These are phyloP conservation scores for Drosophila rufa DNA, from an alignment of 1,140 invertebrate genomes.

Conservation along the genomic window DNA sequence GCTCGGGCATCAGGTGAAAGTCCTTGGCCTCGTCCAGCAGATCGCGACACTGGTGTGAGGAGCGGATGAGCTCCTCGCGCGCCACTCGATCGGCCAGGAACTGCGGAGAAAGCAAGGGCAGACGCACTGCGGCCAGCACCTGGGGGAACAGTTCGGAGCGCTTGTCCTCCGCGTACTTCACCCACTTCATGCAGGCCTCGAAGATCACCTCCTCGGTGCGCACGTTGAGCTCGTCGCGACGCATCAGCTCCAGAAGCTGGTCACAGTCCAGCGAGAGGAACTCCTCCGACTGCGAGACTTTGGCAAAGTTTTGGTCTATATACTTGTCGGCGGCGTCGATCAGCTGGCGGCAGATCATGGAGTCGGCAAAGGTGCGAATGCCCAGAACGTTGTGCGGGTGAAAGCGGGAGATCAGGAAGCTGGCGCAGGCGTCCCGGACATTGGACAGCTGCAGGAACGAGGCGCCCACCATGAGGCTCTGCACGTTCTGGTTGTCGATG, in stretches of 20 bases:
- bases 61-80: constrained; percentile 92
- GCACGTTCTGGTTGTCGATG: constrained; percentile 93
- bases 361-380: constrained; percentile 93
- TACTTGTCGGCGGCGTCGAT: constrained; percentile 92
- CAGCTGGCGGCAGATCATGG: constrained; percentile 90
- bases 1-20: constrained; percentile 94
- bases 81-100: constrained; percentile 94
- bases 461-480: constrained; percentile 94
- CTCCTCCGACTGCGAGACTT: constrained; percentile 92
- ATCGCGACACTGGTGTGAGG: constrained; percentile 92
- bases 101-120: constrained; percentile 93
- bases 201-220: constrained; percentile 91
- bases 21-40: constrained; percentile 93
- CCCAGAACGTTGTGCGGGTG: constrained; percentile 94
- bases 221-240: constrained; percentile 93
- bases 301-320: constrained; percentile 93
- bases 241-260: constrained; percentile 91
- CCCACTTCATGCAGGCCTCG: constrained; percentile 93
- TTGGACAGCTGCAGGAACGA: constrained; percentile 93
- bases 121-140: constrained; percentile 90
- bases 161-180: constrained; percentile 89
- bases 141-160: constrained; percentile 89
- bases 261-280: constrained; percentile 87
- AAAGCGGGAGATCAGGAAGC: constrained; percentile 92
- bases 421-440: constrained; percentile 94